Percentiles rank a stretch among this genome's conserved stretches.
phyloP scores from a whole-genome alignment of 2,888 invertebrate species.

The Furcula furcula region DNA sequence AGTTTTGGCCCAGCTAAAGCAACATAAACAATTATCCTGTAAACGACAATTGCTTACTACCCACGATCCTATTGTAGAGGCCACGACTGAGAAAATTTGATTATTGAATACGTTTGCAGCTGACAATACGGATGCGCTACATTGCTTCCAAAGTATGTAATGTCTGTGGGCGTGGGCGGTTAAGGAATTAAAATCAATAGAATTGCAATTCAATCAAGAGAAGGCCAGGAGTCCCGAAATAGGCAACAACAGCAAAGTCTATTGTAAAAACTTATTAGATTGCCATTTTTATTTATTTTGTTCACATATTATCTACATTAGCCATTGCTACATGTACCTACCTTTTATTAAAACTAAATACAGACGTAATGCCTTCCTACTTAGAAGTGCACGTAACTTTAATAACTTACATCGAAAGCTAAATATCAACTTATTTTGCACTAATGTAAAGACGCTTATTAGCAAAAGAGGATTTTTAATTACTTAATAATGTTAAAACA shows the following conservation, averaged over 20 bases:
- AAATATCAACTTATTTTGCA: no score
- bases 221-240: slow-evolving; percentile 1
- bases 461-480: no score
- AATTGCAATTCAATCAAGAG: slow-evolving; percentile 7
- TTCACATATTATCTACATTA: no score
- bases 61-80: slow-evolving; percentile 38
- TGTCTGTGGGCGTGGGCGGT: slow-evolving; percentile 34
- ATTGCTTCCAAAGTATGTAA: slow-evolving; percentile 31
- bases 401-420: no score
- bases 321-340: no score
- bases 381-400: no score
- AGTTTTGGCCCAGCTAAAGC: slow-evolving; percentile 26
- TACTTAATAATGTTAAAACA: no score
- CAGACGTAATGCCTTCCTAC: no score
- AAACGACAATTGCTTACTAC: slow-evolving; percentile 41
- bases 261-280: no score
- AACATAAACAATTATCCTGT: slow-evolving; percentile 45
- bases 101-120: slow-evolving; percentile 29
- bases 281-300: no score
- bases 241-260: not conserved
- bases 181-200: slow-evolving; percentile 20
- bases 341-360: no score
- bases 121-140: slow-evolving; percentile 36
- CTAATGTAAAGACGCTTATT: no score
- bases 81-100: slow-evolving; percentile 27